Percentiles rank a stretch among this genome's conserved stretches.
Evolutionary conservation across 1,140 invertebrate genomes (phyloP).

Genomic region (Lepidotrigona ventralis): DNA sequence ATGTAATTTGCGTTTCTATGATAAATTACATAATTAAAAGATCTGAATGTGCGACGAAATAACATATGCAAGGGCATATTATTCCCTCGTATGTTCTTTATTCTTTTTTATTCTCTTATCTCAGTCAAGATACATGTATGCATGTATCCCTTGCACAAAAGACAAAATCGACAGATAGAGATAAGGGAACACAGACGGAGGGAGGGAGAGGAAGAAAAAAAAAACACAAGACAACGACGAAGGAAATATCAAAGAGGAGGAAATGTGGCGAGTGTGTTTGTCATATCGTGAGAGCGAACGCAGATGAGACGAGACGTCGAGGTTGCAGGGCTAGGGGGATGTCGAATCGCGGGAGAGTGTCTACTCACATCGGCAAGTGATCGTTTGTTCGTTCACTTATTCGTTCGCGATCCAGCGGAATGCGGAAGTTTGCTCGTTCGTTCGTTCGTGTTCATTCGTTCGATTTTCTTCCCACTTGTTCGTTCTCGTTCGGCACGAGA

Average conservation of each 20-base stretch:
- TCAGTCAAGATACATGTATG: neutral
- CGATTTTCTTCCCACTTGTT: constrained; percentile 5
- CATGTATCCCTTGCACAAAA: neutral
- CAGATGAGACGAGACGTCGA: constrained; percentile 14
- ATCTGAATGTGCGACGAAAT: neutral
- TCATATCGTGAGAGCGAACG: constrained; percentile 5
- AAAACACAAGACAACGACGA: neutral
- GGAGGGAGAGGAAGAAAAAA: neutral
- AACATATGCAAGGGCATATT: constrained; percentile 20
- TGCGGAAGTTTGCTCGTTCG: constrained; percentile 36
- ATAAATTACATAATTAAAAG: neutral
- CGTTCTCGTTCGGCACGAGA: no score
- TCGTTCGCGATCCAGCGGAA: constrained; percentile 32
- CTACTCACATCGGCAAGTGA: constrained; percentile 43
- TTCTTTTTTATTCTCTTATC: constrained; percentile 22
- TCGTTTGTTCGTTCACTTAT: constrained; percentile 40
- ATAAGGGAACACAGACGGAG: neutral
- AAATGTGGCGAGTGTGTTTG: neutral
- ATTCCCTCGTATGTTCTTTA: constrained; percentile 27
- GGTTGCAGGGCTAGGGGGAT: constrained; percentile 22
- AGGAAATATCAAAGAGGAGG: constrained; percentile 1
- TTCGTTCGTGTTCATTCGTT: constrained; percentile 49
- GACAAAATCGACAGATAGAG: neutral
- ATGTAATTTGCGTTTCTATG: neutral
- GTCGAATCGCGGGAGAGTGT: constrained; percentile 17